Base-by-base conservation (phyloP, 2,113 vertebrate genomes). In the Pitta sordida region DNA sequence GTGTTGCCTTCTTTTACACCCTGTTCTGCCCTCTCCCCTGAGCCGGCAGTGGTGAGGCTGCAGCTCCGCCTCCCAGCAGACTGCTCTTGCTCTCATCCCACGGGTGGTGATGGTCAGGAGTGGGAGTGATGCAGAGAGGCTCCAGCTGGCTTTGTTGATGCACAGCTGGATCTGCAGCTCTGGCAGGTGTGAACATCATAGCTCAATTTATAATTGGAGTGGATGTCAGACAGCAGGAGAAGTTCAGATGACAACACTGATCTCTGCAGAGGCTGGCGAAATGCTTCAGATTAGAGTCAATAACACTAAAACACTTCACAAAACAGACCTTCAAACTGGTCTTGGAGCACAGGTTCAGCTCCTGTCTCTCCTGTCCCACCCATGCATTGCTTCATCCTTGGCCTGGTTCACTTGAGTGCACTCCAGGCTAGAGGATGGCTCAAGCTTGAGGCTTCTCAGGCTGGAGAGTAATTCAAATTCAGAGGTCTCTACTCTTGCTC, bases 341-440 rank as follows among this genome's bases (percentile, higher is more conserved):
- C 32, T 67, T 77, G 76, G 53, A 49, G 11, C 36, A 46, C 32
- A 23, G 32, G 3, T 21, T 67, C 37, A 20, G 52, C 36, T 64
- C 41, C 52, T 51, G 56, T 22, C 7, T 34, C 59, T 39, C 27
- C 22, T 51, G 44, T 46, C 27, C 46, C 56, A 26, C 21, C 43
- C 55, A 13, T 1, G 0, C 18, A 0, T 8, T n/a, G 19, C 24
- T 71, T 18, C 3, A 2, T 27, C 39, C 1, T 0, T 32, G 84
- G 34, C 12, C 14, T 70, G 51, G 10, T 37, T 36, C 49, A 53
- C 14, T 41, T 62, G 24, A 73, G 16, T 0, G 0, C 4, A 17
- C 21, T 13, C 70, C 0, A 0, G 53, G 58, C 36, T 73, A 88
- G 86, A 90, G 79, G 83, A 67, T 93, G 67, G 62, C 90, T 7